Conservation (phyloP, 2,113 vertebrate species). For the Phylloscopus whistleri region DNA sequence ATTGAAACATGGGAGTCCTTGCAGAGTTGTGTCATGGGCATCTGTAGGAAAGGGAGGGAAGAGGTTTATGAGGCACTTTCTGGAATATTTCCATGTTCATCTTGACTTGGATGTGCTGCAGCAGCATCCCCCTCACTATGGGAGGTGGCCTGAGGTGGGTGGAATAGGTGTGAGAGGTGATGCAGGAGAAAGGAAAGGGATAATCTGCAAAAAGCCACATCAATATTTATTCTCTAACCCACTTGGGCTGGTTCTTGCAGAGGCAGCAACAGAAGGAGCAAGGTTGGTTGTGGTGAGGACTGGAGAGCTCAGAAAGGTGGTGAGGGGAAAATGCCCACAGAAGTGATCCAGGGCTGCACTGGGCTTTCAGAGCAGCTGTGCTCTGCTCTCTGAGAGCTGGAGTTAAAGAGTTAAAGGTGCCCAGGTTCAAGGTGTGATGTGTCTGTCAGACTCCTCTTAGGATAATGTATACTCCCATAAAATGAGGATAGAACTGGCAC, state of each 20-base stretch:
- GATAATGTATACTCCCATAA: background rate
- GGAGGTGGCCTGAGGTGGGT: background rate
- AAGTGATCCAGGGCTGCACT: background rate
- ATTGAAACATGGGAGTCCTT: background rate
- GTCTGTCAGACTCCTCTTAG: background rate
- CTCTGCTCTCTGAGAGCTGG: background rate
- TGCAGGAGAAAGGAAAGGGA: background rate
- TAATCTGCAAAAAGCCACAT: background rate
- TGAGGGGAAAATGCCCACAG: background rate
- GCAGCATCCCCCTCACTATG: accelerated
- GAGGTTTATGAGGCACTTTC: background rate
- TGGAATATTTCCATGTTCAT: background rate
- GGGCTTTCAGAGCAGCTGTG: background rate
- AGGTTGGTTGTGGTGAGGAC: background rate
- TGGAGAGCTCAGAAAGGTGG: background rate
- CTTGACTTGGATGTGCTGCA: background rate
- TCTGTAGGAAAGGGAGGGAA: background rate
- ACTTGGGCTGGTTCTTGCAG: background rate
- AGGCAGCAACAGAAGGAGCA: background rate
- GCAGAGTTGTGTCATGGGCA: background rate
- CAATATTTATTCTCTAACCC: background rate
- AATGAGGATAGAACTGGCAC: background rate
- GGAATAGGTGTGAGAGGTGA: background rate
- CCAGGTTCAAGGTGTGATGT: background rate
- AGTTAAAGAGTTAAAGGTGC: background rate